A percentile compares a stretch with the other conserved stretches of the same genome.
These are phyloP conservation scores for Ellobius talpinus DNA, from an alignment of 2,113 vertebrate species.

Conservation along the genomic window DNA sequence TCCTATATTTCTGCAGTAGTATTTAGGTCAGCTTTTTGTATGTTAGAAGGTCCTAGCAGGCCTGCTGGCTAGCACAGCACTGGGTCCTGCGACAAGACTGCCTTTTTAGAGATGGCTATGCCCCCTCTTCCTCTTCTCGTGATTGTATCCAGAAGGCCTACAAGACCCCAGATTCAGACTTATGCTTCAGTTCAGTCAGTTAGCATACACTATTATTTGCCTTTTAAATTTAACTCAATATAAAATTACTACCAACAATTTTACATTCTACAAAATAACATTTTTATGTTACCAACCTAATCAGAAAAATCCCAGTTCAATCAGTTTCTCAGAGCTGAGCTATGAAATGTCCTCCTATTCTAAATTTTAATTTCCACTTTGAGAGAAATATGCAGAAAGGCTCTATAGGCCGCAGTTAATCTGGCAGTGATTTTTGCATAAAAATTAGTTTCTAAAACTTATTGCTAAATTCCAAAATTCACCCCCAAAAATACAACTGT, in stretches of 20 bases:
- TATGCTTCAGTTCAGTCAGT: neutral
- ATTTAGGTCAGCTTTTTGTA: neutral
- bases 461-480: slow-evolving; percentile 67
- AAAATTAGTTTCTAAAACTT: slow-evolving; percentile 76
- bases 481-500: slow-evolving; percentile 26
- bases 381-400: slow-evolving; percentile 68
- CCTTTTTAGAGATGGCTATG: neutral
- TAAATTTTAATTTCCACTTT: slow-evolving; percentile 75
- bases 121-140: neutral
- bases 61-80: neutral
- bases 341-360: slow-evolving; percentile 64
- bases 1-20: neutral
- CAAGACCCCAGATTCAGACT: neutral
- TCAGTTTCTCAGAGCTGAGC: slow-evolving; percentile 67
- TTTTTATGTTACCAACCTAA: slow-evolving; percentile 75
- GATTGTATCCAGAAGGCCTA: neutral
- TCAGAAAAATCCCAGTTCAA: slow-evolving; percentile 79
- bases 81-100: neutral
- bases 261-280: slow-evolving; percentile 69
- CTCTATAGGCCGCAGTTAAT: slow-evolving; percentile 64
- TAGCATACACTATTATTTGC: slow-evolving; percentile 52
- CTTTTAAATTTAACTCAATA: slow-evolving; percentile 67
- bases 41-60: neutral
- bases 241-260: slow-evolving; percentile 64
- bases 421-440: slow-evolving; percentile 65